phyloP scores from a whole-genome alignment of 1,140 invertebrate species.

The Calosoma granatense region DNA sequence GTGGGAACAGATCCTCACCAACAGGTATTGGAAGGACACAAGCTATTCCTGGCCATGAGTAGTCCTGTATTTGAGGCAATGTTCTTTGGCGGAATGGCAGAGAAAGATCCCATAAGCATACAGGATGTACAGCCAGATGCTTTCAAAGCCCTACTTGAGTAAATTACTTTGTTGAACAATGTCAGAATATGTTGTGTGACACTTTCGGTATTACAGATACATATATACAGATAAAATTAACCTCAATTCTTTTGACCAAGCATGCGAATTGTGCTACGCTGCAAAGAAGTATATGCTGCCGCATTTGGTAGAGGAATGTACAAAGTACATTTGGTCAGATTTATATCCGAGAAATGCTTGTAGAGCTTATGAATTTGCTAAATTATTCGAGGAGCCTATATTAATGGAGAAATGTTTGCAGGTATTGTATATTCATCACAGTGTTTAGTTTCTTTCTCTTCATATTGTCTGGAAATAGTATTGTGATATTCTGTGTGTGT shows the following conservation, averaged over 20 bases:
- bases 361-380: slow-evolving; percentile 74
- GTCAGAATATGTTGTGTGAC: background rate
- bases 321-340: slow-evolving; percentile 67
- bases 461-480: background rate
- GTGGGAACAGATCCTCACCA: slow-evolving; percentile 70
- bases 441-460: too few relatives aligned
- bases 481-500: background rate
- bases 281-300: slow-evolving; percentile 84
- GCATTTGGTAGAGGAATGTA: slow-evolving; percentile 68
- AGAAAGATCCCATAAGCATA: slow-evolving; percentile 62
- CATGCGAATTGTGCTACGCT: slow-evolving; percentile 75
- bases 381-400: slow-evolving; percentile 68
- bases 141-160: slow-evolving; percentile 64
- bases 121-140: slow-evolving; percentile 75
- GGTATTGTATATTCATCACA: too few relatives aligned
- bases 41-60: slow-evolving; percentile 70
- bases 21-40: slow-evolving; percentile 62
- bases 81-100: slow-evolving; percentile 67
- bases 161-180: slow-evolving; percentile 31
- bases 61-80: slow-evolving; percentile 72
- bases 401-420: slow-evolving; percentile 70
- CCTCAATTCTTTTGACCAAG: slow-evolving; percentile 68
- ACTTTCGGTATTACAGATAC: slow-evolving; percentile 41
- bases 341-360: slow-evolving; percentile 69
- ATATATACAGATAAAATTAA: slow-evolving; percentile 74